Evolutionary conservation across 2,888 invertebrate genomes (phyloP).

Genomic region (Aphelenchoides bicaudatus): DNA sequence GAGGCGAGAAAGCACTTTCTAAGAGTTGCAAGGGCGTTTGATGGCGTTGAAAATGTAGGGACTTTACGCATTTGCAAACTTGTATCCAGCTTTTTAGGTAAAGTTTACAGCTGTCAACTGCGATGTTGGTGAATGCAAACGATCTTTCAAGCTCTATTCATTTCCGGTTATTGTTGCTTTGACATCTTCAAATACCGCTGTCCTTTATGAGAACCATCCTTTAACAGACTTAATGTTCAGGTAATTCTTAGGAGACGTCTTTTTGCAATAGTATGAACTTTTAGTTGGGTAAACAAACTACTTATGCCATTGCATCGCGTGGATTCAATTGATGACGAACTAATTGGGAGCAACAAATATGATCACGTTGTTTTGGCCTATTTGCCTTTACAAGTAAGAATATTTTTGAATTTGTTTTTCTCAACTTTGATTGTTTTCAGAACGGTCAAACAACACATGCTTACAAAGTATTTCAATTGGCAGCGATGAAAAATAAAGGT

Average conservation of each 20-base stretch:
- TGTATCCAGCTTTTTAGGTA: constrained; percentile 28
- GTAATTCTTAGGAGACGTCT: constrained; percentile 18
- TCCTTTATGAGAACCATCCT: constrained; percentile 23
- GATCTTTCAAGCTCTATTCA: constrained; percentile 32
- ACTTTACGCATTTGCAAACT: constrained; percentile 7
- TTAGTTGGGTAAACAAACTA: constrained; percentile 29
- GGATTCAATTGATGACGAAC: constrained; percentile 9
- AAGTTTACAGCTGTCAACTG: constrained; percentile 38
- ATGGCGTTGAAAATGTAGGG: not conserved
- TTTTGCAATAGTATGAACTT: constrained; percentile 22
- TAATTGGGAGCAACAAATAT: constrained; percentile 6
- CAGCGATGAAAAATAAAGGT: constrained; percentile 5
- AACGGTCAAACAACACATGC: constrained; percentile 9
- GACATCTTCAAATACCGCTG: constrained; percentile 20
- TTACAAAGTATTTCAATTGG: constrained; percentile 19
- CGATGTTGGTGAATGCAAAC: constrained; percentile 33
- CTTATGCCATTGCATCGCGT: constrained; percentile 22
- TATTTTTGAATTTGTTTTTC: constrained; percentile 12
- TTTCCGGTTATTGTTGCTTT: constrained; percentile 39
- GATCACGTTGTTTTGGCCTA: constrained; percentile 30
- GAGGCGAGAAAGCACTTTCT: constrained; percentile 28
- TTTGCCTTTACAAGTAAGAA: constrained; percentile 23
- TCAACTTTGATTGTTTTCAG: constrained; percentile 10
- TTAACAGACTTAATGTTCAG: constrained; percentile 23
- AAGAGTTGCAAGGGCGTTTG: constrained; percentile 27